Percentiles rank a stretch among this genome's conserved stretches.
phyloP scores from a whole-genome alignment of 2,113 vertebrate genomes.

The Proterorhinus semilunaris region DNA sequence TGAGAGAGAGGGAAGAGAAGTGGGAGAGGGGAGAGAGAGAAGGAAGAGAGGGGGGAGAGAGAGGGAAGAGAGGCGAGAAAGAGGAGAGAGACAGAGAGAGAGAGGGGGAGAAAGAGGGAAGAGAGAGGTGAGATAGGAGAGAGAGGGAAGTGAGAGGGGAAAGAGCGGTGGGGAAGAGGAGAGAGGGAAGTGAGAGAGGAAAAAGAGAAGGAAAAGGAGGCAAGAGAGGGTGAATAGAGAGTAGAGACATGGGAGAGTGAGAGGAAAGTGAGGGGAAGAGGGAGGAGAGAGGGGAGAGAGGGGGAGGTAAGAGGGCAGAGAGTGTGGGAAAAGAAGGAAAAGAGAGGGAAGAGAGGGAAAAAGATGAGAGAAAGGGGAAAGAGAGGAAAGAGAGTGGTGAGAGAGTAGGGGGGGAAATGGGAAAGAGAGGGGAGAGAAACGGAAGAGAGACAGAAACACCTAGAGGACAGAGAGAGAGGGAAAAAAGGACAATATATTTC shows the following conservation, averaged over 20 bases:
- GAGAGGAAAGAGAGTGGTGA: background rate
- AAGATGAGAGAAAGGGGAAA: no score
- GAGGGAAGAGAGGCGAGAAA: background rate
- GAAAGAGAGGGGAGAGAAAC: background rate
- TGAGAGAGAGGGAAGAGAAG: background rate
- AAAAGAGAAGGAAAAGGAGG: background rate
- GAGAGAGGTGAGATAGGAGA: background rate
- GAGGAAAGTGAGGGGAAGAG: background rate
- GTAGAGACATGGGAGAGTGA: no score
- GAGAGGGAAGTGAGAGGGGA: background rate
- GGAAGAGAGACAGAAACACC: no score
- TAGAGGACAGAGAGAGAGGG: background rate
- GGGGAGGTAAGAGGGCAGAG: no score
- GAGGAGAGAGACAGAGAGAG: background rate
- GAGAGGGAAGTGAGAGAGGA: background rate
- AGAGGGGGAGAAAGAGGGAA: background rate
- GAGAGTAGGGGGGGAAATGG: no score
- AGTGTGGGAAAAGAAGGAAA: rapidly evolving
- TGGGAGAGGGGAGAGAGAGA: no score
- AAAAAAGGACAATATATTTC: no score
- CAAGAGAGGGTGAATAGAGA: background rate
- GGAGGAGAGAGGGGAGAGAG: background rate
- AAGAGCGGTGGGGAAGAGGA: background rate
- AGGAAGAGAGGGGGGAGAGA: no score
- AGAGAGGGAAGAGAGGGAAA: background rate